Evolutionary conservation across 2,888 invertebrate genomes (phyloP).

Genomic region (Aquatica leii): DNA sequence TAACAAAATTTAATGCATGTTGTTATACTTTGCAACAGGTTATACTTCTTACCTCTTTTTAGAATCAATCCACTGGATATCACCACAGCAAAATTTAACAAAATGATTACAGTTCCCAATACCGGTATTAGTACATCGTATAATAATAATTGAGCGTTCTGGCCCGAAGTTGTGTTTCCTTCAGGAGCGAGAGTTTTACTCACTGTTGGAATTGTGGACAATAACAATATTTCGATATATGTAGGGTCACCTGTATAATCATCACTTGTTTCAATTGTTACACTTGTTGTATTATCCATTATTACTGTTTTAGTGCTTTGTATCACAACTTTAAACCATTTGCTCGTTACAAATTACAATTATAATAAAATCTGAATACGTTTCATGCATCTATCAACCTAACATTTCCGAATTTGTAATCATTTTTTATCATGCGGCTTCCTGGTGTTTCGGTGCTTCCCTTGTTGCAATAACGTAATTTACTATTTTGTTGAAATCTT

Average conservation of each 20-base stretch:
- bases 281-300: too few species aligned
- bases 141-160: slow-evolving; percentile 59
- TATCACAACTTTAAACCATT: too few species aligned
- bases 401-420: slow-evolving; percentile 21
- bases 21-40: too few species aligned
- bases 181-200: background rate
- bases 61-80: slow-evolving; percentile 72
- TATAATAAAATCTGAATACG: too few species aligned
- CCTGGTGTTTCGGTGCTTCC: slow-evolving; percentile 2
- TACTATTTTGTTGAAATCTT: background rate
- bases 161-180: slow-evolving; percentile 18
- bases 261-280: too few species aligned
- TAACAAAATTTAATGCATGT: slow-evolving; percentile 42
- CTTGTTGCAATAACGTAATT: background rate
- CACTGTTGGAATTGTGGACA: too few species aligned
- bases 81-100: slow-evolving; percentile 69
- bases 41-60: slow-evolving; percentile 65
- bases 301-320: too few species aligned
- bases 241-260: too few species aligned
- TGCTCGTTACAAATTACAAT: too few species aligned
- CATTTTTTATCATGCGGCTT: slow-evolving; percentile 17
- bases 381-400: background rate
- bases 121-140: slow-evolving; percentile 67
- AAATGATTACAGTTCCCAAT: slow-evolving; percentile 65
- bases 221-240: too few species aligned